A percentile compares a stretch with the other conserved stretches of the same genome.
Evolutionary conservation across 2,888 invertebrate genomes (phyloP).

Genomic region (Archips crataeganus): DNA sequence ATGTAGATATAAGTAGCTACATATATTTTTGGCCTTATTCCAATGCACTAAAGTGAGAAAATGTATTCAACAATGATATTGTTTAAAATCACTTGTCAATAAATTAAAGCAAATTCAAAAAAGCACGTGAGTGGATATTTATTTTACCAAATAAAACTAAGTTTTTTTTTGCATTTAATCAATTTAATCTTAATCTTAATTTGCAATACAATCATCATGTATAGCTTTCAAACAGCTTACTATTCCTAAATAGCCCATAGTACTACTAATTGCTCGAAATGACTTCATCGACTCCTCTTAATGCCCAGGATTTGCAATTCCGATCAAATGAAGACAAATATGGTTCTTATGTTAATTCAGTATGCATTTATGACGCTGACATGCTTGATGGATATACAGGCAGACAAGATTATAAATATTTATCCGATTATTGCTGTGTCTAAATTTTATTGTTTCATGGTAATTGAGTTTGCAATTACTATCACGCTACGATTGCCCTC

Average conservation of each 20-base stretch:
- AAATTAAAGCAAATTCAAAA: too few relatives aligned
- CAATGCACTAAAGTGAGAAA: too few relatives aligned
- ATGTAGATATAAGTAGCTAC: too few relatives aligned
- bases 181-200: not conserved
- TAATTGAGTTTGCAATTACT: conserved; percentile 28
- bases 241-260: not conserved
- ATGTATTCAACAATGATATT: too few relatives aligned
- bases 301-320: conserved; percentile 33
- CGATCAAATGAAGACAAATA: conserved; percentile 36
- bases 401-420: conserved; percentile 35
- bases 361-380: conserved; percentile 24
- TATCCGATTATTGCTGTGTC: conserved; percentile 37
- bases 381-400: conserved; percentile 23
- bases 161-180: too few relatives aligned
- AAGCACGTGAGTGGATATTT: too few relatives aligned
- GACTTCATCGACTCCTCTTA: conserved; percentile 34
- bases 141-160: not conserved
- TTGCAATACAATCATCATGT: conserved; percentile 1
- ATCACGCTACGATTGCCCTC: conserved; percentile 25
- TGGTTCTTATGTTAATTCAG: conserved; percentile 25
- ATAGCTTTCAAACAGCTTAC: not conserved
- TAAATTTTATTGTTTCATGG: conserved; percentile 34
- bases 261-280: conserved; percentile 17
- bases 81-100: too few relatives aligned
- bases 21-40: too few relatives aligned